Base-by-base conservation (phyloP, 2,888 invertebrate species). In the Ellobium chinense region DNA sequence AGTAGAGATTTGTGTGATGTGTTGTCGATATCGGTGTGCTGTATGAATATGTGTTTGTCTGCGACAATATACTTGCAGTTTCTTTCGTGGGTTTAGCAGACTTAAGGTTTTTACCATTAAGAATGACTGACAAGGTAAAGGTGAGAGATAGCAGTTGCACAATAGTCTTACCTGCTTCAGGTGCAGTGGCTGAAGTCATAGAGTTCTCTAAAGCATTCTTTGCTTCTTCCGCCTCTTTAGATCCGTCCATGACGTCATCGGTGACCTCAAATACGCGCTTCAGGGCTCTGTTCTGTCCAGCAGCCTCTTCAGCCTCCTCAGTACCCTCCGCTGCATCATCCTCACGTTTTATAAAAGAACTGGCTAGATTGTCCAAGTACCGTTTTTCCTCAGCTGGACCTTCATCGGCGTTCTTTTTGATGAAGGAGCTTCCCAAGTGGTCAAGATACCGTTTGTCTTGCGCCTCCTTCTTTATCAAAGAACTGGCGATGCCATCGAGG, bases 211-310 rank as follows among this genome's bases (percentile, higher is more conserved):
- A n/a, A n/a, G n/a, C n/a, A n/a, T n/a, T n/a, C n/a, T 46, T 18
- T 18, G 46, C 46, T 12, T 46, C 46, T 18, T 12, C 9, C 7
- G 46, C 46, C 18, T 46, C 46, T 46, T 46, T 46, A 46, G 46
- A 46, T 46, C 46, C 46, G 46, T 46, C 46, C 46, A 46, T 46
- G 21, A 70, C 62, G 34, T 78, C 78, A 78, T 63, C 46, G 5
- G 72, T 54, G 27, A 70, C 70, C 36, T 72, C 31, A 54, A 58
- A 60, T 34, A 34, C 14, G 4, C 66, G 66, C 21, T 76, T 66
- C 12, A 21, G 7, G 0, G 65, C 14, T 24, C 24, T 27, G 2
- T 62, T 9, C 29, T 5, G 62, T 2, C 29, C 12, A 18, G 39
- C 3, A 9, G 14, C 21, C 7, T 18, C 46, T 12, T 7, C 7